Evolutionary conservation across 2,797 vertebrate species (phyloP).

Genomic region (Tamandua tetradactyla): DNA sequence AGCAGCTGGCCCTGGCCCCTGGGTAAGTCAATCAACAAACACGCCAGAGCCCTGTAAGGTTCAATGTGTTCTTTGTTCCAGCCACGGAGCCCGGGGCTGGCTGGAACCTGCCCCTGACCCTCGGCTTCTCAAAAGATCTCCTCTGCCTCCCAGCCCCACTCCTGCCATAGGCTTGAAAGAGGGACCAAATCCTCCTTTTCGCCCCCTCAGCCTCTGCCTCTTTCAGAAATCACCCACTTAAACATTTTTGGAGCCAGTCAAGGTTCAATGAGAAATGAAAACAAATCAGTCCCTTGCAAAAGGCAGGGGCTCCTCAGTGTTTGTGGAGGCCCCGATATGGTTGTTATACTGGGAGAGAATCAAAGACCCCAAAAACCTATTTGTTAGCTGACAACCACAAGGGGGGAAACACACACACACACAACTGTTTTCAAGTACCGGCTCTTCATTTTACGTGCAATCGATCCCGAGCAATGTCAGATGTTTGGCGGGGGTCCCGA

Average conservation of each 20-base stretch:
- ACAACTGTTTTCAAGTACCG: not conserved
- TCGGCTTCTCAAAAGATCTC: not conserved
- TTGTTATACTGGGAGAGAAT: conserved; percentile 3
- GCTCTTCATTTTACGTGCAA: not conserved
- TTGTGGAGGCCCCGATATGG: not conserved
- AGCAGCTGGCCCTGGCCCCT: conserved; percentile 2
- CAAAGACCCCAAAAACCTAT: conserved; percentile 54
- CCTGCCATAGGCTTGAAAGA: not conserved
- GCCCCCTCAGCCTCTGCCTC: not conserved
- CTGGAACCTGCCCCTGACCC: not conserved
- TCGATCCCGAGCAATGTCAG: not conserved
- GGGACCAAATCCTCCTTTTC: not conserved
- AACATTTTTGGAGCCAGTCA: conserved; percentile 46
- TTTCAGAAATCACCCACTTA: conserved; percentile 54
- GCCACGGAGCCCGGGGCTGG: not conserved
- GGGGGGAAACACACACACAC: not conserved
- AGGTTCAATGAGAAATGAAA: conserved; percentile 48
- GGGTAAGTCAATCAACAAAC: conserved; percentile 49
- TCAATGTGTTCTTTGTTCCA: conserved; percentile 34
- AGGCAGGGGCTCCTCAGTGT: not conserved
- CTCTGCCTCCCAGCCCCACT: not conserved
- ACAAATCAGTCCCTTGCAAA: conserved; percentile 46
- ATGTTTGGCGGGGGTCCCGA: not conserved
- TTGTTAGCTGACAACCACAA: conserved; percentile 1
- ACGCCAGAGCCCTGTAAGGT: not conserved